These are phyloP conservation scores for Sinopyrophorus schimmeli DNA, from an alignment of 2,888 invertebrate species.

Conservation along the genomic window DNA sequence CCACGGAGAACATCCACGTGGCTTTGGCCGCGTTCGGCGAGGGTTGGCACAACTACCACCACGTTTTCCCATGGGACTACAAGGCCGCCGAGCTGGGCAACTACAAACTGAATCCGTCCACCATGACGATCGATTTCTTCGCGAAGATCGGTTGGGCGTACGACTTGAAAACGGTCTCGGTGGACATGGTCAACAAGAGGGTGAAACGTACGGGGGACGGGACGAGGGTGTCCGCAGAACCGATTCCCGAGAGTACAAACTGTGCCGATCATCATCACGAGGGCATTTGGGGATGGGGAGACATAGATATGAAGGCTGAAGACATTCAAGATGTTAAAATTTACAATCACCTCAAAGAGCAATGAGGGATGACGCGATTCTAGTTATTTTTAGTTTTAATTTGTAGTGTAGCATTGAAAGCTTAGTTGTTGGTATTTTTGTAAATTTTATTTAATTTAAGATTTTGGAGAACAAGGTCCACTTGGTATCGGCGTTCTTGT, in stretches of 20 bases:
- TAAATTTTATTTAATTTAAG: too few relatives aligned
- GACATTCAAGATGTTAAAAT: slow-evolving; percentile 55
- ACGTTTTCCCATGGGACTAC: slow-evolving; percentile 93
- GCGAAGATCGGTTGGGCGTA: slow-evolving; percentile 73
- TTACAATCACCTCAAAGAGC: slow-evolving; percentile 41
- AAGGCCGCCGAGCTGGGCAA: slow-evolving; percentile 83
- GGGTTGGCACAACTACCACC: slow-evolving; percentile 95
- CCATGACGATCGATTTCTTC: slow-evolving; percentile 48
- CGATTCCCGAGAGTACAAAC: slow-evolving; percentile 44
- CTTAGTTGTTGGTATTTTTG: too few relatives aligned
- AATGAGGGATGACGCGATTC: too few relatives aligned
- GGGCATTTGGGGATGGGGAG: slow-evolving; percentile 84
- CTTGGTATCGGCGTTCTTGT: too few relatives aligned
- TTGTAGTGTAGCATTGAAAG: too few relatives aligned
- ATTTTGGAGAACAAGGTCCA: too few relatives aligned
- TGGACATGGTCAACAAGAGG: slow-evolving; percentile 64
- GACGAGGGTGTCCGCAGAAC: slow-evolving; percentile 37
- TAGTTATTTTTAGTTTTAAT: too few relatives aligned
- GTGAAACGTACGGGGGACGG: slow-evolving; percentile 33
- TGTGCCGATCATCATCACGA: slow-evolving; percentile 55
- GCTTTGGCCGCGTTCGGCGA: slow-evolving; percentile 77
- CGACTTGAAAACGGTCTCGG: slow-evolving; percentile 74
- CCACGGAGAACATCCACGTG: slow-evolving; percentile 75
- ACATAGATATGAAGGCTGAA: slow-evolving; percentile 71
- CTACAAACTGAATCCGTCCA: slow-evolving; percentile 46